These are phyloP conservation scores for Merluccius polli DNA, from an alignment of 2,797 vertebrate genomes.

Conservation along the genomic window DNA sequence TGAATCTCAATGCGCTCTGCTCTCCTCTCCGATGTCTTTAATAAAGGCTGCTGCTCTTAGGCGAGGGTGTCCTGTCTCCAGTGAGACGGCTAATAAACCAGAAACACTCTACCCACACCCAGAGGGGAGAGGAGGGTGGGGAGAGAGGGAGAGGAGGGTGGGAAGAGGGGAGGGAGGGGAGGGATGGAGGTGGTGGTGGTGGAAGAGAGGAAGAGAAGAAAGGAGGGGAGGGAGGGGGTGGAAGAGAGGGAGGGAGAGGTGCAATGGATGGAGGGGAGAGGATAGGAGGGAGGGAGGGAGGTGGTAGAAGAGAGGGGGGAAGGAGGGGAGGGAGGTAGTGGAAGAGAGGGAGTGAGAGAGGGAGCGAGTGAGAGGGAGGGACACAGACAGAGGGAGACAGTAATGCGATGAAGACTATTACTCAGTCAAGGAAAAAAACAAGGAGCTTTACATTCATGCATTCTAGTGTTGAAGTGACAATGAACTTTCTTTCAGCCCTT, in stretches of 20 bases:
- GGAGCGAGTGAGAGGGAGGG: constrained; percentile 51
- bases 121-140: constrained; percentile 52
- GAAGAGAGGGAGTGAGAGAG: constrained; percentile 43
- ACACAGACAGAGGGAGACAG: constrained; percentile 1
- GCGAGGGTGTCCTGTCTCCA: constrained; percentile 67
- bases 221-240: not conserved
- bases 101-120: constrained; percentile 68
- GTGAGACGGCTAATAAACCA: constrained; percentile 73
- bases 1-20: constrained; percentile 62
- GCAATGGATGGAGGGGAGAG: not conserved
- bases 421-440: constrained; percentile 69
- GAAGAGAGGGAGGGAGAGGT: not conserved
- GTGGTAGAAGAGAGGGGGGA: constrained; percentile 48
- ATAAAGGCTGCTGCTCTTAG: constrained; percentile 69
- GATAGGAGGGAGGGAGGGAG: constrained; percentile 57
- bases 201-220: not conserved
- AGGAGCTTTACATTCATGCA: constrained; percentile 66
- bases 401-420: constrained; percentile 57
- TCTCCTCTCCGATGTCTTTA: constrained; percentile 67
- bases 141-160: not conserved
- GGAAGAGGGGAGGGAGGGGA: not conserved
- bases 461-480: constrained; percentile 48
- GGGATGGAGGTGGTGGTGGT: not conserved
- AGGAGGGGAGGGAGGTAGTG: constrained; percentile 49
- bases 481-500: constrained; percentile 66